phyloP scores from a whole-genome alignment of 2,888 invertebrate species.

The Sinelater perroti region DNA sequence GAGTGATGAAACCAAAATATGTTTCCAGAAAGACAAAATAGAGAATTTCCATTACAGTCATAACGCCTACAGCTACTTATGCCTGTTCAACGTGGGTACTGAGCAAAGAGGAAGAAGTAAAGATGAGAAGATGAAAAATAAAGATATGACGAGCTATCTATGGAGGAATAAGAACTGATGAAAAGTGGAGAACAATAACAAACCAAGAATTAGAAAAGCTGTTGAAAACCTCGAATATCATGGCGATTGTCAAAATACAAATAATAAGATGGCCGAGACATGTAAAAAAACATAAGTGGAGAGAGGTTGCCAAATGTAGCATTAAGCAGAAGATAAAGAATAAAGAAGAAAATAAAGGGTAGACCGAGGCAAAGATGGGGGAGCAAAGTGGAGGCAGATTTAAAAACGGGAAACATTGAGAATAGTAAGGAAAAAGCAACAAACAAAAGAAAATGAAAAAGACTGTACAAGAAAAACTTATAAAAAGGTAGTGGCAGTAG shows the following conservation, averaged over 20 bases:
- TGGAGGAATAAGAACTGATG: slow-evolving; percentile 2
- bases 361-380: not conserved
- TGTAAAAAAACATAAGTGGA: not conserved
- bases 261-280: not conserved
- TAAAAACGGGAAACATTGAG: not conserved
- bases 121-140: slow-evolving; percentile 4
- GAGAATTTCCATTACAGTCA: slow-evolving; percentile 11
- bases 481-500: too few relatives aligned
- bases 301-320: not conserved
- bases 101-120: slow-evolving; percentile 10
- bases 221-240: not conserved
- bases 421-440: not conserved
- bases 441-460: too few relatives aligned
- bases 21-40: slow-evolving; percentile 5
- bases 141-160: slow-evolving; percentile 3
- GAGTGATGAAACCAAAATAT: slow-evolving; percentile 6
- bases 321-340: not conserved
- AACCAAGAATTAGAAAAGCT: not conserved
- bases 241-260: not conserved
- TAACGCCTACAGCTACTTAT: slow-evolving; percentile 14
- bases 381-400: not conserved
- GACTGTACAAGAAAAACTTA: too few relatives aligned
- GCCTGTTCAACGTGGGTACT: slow-evolving; percentile 16
- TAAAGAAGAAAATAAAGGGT: not conserved
- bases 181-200: slow-evolving; percentile 1